Base-by-base conservation (phyloP, 2,113 vertebrate genomes). In the Pituophis catenifer region DNA sequence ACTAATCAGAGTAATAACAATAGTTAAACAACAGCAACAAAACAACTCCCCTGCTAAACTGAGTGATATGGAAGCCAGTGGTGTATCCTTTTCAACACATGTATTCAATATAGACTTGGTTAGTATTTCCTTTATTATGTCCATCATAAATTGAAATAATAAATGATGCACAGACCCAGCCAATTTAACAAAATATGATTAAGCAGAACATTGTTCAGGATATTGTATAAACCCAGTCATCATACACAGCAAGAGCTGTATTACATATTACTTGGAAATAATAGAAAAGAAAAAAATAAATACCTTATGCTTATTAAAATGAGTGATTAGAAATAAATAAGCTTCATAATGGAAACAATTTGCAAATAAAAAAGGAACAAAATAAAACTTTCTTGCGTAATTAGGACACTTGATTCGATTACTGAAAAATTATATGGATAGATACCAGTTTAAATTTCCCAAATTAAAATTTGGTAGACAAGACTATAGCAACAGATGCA, bases 381-480 rank as follows among this genome's bases (percentile, higher is more conserved):
- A 48, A n/a, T 33, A 54, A 48, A 55, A 91, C 12, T 59, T 50
- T 9, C 21, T 53, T n/a, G 26, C 1, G 6, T 53, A 65, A 53
- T 88, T 52, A 62, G 29, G 21, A 38, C 85, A 65, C 48, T 87
- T n/a, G 29, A 38, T 88, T 92, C 52, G 57, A 88, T 26, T 62
- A 62, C 44, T 48, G 8, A n/a, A 91, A 87, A 57, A 50, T 55
- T 94, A 4, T 91, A 13, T 62, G 89, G 1, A 2, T 17, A 57
- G 15, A 93, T 91, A 94, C 91, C 24, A 94, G 48, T 92, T 89
- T 48, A 92, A 91, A 92, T 94, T 95, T 54, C 26, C 17, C 44
- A 94, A 55, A 91, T 55, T 12, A 93, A 88, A 10, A 88, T 89
- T 92, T 57, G 91, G 8, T 54, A 88, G 6, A 86, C 2, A 88